Base-by-base conservation (phyloP, 2,888 invertebrate genomes). In the Schizotus pectinicornis region DNA sequence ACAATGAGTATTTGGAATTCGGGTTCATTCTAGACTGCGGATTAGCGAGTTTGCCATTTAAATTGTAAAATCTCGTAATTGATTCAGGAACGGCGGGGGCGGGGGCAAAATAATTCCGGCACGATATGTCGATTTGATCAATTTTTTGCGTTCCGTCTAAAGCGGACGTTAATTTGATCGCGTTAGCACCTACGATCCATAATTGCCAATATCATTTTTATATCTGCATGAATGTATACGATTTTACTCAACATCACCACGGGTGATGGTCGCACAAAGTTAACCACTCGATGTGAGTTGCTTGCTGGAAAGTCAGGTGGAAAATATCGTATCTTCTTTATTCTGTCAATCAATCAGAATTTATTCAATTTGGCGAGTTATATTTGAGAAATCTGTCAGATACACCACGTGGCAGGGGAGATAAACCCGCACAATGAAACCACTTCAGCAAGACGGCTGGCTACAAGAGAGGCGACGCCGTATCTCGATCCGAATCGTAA, bases 341-440 rank as follows among this genome's bases (percentile, higher is more conserved):
- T 55, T 55, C 45, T 46, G 59, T 59, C 59, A 55, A 59, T 59
- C 59, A 59, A 69, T 69, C 67, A 68, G 63, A 65, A 69, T 69
- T 67, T 67, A 71, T 71, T 70, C 68, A 70, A 69, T 71, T 70
- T 71, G 63, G 62, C 52, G 64, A 62, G 67, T 68, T 68, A 67
- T 70, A 70, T 71, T 69, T 67, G 72, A 67, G 69, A 68, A 72
- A 72, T 71, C 69, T 71, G 74, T 74, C 72, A 72, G 68, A 63
- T 64, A 68, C 72, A 72, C 61, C 67, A 62, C 62, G 63, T 64
- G 67, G 60, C 56, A 55, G 60, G 59, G 42, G 67, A 69, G 69
- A 69, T 71, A 71, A 71, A 68, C 63, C 64, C 63, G 59, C 64
- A 71, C 70, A 71, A 72, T 71, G 71, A 68, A 69, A 69, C 69